These are phyloP conservation scores for Nymphalis polychloros DNA, from an alignment of 2,888 invertebrate species.

Conservation along the genomic window DNA sequence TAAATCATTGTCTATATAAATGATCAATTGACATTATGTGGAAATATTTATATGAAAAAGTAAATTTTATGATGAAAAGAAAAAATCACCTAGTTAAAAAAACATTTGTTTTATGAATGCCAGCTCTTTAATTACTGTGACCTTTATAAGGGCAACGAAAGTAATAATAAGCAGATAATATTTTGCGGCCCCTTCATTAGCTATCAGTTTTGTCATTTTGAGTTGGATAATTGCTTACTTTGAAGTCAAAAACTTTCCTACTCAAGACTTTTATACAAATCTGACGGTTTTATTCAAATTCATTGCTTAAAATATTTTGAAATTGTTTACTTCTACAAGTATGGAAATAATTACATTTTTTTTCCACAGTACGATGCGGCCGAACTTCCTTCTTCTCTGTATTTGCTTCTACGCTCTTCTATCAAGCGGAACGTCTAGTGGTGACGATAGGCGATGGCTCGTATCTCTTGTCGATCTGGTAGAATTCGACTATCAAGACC, in stretches of 20 bases:
- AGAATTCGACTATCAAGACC: constrained; percentile 75
- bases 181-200: constrained; percentile 38
- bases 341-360: too few species aligned
- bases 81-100: neutral
- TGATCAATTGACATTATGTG: too few species aligned
- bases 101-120: constrained; percentile 49
- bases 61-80: too few species aligned
- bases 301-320: neutral
- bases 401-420: constrained; percentile 61
- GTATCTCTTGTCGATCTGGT: constrained; percentile 68
- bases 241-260: constrained; percentile 8
- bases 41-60: too few species aligned
- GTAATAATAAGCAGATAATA: constrained; percentile 46
- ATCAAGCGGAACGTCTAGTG: constrained; percentile 64
- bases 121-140: constrained; percentile 53
- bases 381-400: constrained; percentile 53
- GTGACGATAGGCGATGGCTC: constrained; percentile 65
- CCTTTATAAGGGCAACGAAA: constrained; percentile 52
- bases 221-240: constrained; percentile 28
- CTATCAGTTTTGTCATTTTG: constrained; percentile 26
- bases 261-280: neutral
- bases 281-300: neutral
- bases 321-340: too few species aligned
- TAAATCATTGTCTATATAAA: too few species aligned
- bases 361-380: constrained; percentile 63